Percentiles rank a stretch among this genome's conserved stretches.
Evolutionary conservation across 2,888 invertebrate genomes (phyloP).

Genomic region (Diloba caeruleocephala): DNA sequence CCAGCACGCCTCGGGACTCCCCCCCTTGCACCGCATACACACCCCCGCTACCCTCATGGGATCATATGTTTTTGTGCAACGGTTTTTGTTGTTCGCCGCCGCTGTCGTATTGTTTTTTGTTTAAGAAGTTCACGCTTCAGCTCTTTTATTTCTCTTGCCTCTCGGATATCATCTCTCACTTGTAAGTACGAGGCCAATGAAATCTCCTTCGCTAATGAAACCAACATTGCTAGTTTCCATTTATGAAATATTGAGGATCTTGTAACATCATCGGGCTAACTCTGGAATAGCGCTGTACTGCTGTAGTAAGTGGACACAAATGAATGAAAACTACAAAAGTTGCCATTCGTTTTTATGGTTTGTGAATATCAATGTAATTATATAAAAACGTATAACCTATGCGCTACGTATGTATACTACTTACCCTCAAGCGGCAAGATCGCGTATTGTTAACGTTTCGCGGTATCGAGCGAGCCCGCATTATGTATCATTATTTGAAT

Average conservation of each 20-base stretch:
- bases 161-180: slow-evolving; percentile 78
- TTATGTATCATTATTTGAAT: slow-evolving; percentile 86
- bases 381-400: slow-evolving; percentile 4
- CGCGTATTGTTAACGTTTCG: slow-evolving; percentile 56
- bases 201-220: slow-evolving; percentile 39
- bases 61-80: slow-evolving; percentile 90
- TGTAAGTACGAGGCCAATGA: slow-evolving; percentile 51
- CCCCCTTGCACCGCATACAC: slow-evolving; percentile 61
- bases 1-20: slow-evolving; percentile 86
- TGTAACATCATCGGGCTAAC: slow-evolving; percentile 22
- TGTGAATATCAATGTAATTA: slow-evolving; percentile 36
- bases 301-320: slow-evolving; percentile 36
- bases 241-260: slow-evolving; percentile 39
- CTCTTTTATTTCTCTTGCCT: slow-evolving; percentile 83
- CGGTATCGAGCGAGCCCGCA: slow-evolving; percentile 76
- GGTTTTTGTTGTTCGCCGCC: slow-evolving; percentile 89
- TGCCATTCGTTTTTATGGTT: slow-evolving; percentile 37
- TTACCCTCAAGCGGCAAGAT: slow-evolving; percentile 53
- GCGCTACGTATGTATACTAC: slow-evolving; percentile 26
- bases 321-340: slow-evolving; percentile 28
- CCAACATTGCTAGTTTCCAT: slow-evolving; percentile 33
- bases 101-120: slow-evolving; percentile 83
- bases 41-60: slow-evolving; percentile 83
- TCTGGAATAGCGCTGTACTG: slow-evolving; percentile 9
- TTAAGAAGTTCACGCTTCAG: slow-evolving; percentile 83